Conservation (phyloP, 2,113 vertebrate genomes). For the Esox niger region DNA sequence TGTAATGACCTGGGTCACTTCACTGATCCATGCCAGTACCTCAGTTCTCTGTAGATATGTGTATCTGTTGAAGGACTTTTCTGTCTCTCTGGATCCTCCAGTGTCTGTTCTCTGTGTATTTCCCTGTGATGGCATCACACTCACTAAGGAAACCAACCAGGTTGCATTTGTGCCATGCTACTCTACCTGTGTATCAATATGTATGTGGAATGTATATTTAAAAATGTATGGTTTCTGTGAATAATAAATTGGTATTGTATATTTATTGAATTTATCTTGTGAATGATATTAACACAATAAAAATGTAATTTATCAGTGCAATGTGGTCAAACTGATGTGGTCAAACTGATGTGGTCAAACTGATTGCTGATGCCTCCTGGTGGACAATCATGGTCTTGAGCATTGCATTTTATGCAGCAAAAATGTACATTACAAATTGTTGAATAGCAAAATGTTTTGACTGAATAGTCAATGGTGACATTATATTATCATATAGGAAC, state of each 20-base stretch:
- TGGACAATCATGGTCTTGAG: constrained; percentile 24
- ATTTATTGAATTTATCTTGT: neutral
- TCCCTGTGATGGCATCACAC: too few species aligned
- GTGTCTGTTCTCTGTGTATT: too few species aligned
- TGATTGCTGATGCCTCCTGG: constrained; percentile 20
- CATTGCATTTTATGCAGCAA: constrained; percentile 52
- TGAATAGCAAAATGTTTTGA: neutral
- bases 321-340: neutral
- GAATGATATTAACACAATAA: neutral
- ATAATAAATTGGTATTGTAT: constrained; percentile 8
- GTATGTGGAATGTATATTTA: constrained; percentile 24
- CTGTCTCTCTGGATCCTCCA: too few species aligned
- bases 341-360: constrained; percentile 20
- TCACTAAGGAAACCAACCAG: neutral
- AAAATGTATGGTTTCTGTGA: constrained; percentile 1
- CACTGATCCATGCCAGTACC: too few species aligned
- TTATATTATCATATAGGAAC: neutral
- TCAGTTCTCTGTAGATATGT: too few species aligned
- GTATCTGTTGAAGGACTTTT: too few species aligned
- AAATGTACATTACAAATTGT: constrained; percentile 11
- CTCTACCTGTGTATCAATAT: constrained; percentile 4
- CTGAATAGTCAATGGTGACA: neutral
- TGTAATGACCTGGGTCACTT: too few species aligned
- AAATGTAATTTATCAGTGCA: neutral
- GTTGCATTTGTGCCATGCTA: constrained; percentile 31